A percentile compares a stretch with the other conserved stretches of the same genome.
Conservation (phyloP, 2,797 vertebrate genomes). For the Toxotes lorentzi region DNA sequence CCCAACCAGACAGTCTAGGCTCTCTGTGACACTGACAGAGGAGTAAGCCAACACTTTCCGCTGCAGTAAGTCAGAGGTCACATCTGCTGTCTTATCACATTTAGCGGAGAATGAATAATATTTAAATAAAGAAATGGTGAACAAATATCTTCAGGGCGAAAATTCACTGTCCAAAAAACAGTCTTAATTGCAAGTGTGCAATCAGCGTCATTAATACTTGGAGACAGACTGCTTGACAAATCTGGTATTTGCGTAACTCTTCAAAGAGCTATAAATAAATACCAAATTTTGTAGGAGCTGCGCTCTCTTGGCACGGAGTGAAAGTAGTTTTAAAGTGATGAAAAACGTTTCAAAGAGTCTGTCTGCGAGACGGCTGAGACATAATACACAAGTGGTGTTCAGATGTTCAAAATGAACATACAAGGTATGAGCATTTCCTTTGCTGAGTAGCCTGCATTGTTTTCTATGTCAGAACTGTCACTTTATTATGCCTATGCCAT, state of each 20-base stretch:
- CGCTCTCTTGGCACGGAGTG: neutral
- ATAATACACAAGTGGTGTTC: neutral
- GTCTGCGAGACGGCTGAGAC: neutral
- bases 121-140: slow-evolving; percentile 11
- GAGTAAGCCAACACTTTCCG: slow-evolving; percentile 26
- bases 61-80: slow-evolving; percentile 38
- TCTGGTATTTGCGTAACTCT: neutral
- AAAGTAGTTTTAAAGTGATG: neutral
- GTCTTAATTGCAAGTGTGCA: neutral
- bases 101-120: slow-evolving; percentile 22
- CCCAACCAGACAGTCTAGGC: slow-evolving; percentile 23
- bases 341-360: neutral
- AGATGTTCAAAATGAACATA: slow-evolving; percentile 4
- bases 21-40: slow-evolving; percentile 24
- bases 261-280: slow-evolving; percentile 19
- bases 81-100: slow-evolving; percentile 38
- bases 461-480: neutral
- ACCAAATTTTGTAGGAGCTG: neutral
- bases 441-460: neutral
- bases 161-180: slow-evolving; percentile 1
- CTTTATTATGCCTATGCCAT: neutral
- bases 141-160: neutral
- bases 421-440: neutral
- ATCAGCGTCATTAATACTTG: neutral
- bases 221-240: slow-evolving; percentile 16